Conservation (phyloP, 2,888 invertebrate genomes). For the Pasiphila rectangulata region DNA sequence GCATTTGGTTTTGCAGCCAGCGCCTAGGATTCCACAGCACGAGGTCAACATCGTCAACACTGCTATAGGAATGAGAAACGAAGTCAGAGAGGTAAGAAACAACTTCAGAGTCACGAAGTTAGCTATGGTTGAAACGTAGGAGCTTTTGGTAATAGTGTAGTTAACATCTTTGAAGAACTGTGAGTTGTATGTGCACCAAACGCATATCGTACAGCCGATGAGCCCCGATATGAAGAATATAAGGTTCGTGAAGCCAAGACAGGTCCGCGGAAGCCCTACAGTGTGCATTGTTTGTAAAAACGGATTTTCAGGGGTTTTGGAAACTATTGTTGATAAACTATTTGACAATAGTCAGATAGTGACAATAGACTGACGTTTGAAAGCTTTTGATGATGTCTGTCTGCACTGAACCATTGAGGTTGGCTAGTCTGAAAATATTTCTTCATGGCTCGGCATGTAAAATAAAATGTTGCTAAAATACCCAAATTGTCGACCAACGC, state of each 20-base stretch:
- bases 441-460: too few species aligned
- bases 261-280: conserved; percentile 62
- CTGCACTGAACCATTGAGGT: too few species aligned
- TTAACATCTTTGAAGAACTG: conserved; percentile 68
- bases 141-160: conserved; percentile 62
- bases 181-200: conserved; percentile 65
- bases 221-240: conserved; percentile 55
- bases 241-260: conserved; percentile 66
- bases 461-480: too few species aligned
- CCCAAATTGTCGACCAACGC: too few species aligned
- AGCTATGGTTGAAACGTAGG: conserved; percentile 50
- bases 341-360: not conserved
- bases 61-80: conserved; percentile 55
- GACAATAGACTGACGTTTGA: not conserved
- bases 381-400: too few species aligned
- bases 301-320: conserved; percentile 5
- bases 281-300: conserved; percentile 57
- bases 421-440: too few species aligned
- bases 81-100: conserved; percentile 59
- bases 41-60: conserved; percentile 58
- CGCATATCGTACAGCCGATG: conserved; percentile 50
- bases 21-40: conserved; percentile 67
- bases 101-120: conserved; percentile 60
- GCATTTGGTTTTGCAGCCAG: conserved; percentile 64
- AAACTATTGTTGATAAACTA: conserved; percentile 9